Evolutionary conservation across 2,797 vertebrate species (phyloP).

Genomic region (Sebastolobus alascanus): DNA sequence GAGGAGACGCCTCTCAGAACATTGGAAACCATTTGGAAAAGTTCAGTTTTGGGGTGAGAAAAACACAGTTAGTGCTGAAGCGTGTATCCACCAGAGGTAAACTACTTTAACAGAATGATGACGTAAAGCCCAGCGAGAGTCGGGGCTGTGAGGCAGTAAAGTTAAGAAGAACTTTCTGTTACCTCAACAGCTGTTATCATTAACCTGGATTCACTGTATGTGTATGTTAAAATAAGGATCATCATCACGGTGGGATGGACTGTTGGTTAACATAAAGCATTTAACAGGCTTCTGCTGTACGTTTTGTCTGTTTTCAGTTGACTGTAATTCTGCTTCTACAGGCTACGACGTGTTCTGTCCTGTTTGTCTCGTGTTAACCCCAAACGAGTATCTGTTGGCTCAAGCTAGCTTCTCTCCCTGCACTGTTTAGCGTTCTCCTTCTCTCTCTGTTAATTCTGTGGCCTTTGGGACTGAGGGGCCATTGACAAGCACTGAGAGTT

Average conservation of each 20-base stretch:
- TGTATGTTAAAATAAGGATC: not conserved
- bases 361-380: constrained; percentile 16
- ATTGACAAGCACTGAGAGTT: constrained; percentile 53
- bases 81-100: not conserved
- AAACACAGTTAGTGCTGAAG: not conserved
- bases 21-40: not conserved
- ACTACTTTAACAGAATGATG: not conserved
- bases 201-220: not conserved
- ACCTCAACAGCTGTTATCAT: not conserved
- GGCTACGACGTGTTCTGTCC: no score
- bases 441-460: constrained; percentile 12
- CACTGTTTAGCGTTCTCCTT: not conserved
- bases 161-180: not conserved
- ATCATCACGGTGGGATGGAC: not conserved
- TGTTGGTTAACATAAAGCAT: not conserved
- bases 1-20: not conserved
- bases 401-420: not conserved
- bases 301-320: not conserved
- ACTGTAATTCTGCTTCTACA: not conserved
- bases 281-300: not conserved
- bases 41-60: not conserved
- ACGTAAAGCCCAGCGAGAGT: not conserved
- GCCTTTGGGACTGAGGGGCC: constrained; percentile 39
- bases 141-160: not conserved
- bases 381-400: constrained; percentile 5